Evolutionary conservation across 2,888 invertebrate genomes (phyloP), one percentile per base, ranked within the genome.

Genomic region (Amblyjoppa fuscipennis): DNA sequence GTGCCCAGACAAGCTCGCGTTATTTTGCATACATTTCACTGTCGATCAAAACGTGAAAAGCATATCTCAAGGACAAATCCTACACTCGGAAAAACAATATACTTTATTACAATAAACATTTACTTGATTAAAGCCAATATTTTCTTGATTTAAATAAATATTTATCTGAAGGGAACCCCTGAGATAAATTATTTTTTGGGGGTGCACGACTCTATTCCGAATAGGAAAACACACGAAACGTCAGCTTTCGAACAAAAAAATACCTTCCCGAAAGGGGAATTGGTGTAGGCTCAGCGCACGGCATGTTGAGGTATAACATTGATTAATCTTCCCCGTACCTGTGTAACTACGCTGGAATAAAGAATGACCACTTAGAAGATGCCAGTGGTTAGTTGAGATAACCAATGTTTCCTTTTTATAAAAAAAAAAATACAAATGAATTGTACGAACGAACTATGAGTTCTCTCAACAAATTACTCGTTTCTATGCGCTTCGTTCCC

Each of bases 251-350:
- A 59, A 28, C 25, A 59, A 28, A 59, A 13, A 13, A 3, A 28
- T 59, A 11, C 1, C 25, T 28, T 59, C 28, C 59, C 11, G 59
- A 59, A 13, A 13, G 11, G 6, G 4, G 28, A 25, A 13, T 9
- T 28, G 28, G 28, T 25, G 59, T 1, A 59, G 59, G 25, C 59
- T 28, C 25, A 25, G 59, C 59, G 59, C 59, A 25, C 25, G 28
- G 59, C 59, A 59, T 59, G 59, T 28, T 13, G 25, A 59, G 59
- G 59, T 28, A 59, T 13, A 49, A 49, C 45, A 49, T 59, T 28
- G 4, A 59, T 59, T 28, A 59, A 59, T 49, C 28, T 28, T 11
- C 4, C 13, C 25, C 59, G 11, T 11, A 59, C 1, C 25, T 11
- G 59, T 4, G 11, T 11, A 9, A 59, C 13, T 59, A 11, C 3